Conservation (phyloP, 2,888 invertebrate genomes). For the Spodoptera littoralis region DNA sequence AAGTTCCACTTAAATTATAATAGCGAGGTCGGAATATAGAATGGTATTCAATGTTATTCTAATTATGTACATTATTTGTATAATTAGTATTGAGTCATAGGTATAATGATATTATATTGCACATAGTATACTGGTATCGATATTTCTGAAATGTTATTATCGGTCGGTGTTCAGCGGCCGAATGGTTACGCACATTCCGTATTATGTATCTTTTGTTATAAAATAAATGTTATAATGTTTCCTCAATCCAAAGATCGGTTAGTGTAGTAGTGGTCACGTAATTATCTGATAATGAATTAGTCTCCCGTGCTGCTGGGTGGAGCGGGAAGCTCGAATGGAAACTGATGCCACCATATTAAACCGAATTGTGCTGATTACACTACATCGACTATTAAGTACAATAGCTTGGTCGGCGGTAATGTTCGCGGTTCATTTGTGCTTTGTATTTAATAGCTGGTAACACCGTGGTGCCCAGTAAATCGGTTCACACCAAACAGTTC, state of each 20-base stretch:
- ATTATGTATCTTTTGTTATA: conserved; percentile 68
- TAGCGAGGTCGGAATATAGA: conserved; percentile 69
- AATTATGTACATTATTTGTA: conserved; percentile 74
- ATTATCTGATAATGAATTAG: conserved; percentile 48
- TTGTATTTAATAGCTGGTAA: conserved; percentile 38
- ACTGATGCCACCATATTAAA: conserved; percentile 11
- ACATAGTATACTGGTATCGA: conserved; percentile 64
- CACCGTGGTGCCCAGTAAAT: conserved; percentile 35
- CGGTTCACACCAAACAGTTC: conserved; percentile 37
- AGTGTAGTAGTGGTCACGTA: conserved; percentile 57
- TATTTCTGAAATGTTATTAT: conserved; percentile 46
- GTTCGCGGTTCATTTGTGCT: conserved; percentile 16
- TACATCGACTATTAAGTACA: conserved; percentile 16
- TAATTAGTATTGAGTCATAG: conserved; percentile 73
- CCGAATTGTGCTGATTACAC: conserved; percentile 5
- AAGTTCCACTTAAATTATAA: conserved; percentile 72
- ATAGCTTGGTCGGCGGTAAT: conserved; percentile 9
- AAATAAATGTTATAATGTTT: conserved; percentile 67
- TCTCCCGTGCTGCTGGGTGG: conserved; percentile 31
- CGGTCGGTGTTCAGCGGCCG: conserved; percentile 34
- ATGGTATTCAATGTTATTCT: conserved; percentile 78
- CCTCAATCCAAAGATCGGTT: conserved; percentile 84
- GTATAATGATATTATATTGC: conserved; percentile 72
- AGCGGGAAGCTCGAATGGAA: conserved; percentile 1
- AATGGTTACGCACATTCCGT: conserved; percentile 78